Base-by-base conservation (phyloP, 2,888 invertebrate species). In the Melanotus villosus region DNA sequence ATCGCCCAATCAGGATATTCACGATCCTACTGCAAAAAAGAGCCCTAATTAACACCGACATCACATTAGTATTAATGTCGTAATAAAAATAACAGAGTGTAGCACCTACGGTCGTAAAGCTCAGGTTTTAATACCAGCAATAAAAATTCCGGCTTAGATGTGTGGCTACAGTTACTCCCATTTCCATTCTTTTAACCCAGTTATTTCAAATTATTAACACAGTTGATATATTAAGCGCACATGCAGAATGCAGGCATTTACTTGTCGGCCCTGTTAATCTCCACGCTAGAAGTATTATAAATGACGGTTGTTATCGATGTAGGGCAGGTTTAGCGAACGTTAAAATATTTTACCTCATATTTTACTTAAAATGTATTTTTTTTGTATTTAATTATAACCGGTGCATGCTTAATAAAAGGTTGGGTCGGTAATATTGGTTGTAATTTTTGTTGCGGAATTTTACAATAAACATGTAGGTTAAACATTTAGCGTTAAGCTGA, bases 91-190 rank as follows among this genome's bases (percentile, higher is more conserved):
- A 16, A 9, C 2, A 9, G n/a, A 23, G 9, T 23, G 23, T 9
- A 23, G 18, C 47, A 23, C 21, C 21, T 19, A 9, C 23, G 4
- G 10, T 21, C 19, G 21, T 45, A 45, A 45, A 45, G 21, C 45
- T 16, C 21, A 7, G n/a, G 10, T 45, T 38, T 45, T 45, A 45
- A 21, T 21, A 21, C 10, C 16, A 6, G 19, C n/a, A 19, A 21
- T 45, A 45, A 45, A 45, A 45, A 9, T 9, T 19, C 18, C 21
- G 45, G 45, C 45, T 45, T 45, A 45, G 16, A 45, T 45, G 21
- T 16, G 45, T 45, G 45, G 21, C 21, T 45, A 45, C 16, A 14
- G 19, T 45, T 45, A 45, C 45, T n/a, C 21, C 21, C n/a, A n/a
- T 21, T 45, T 45, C 16, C 16, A 18, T 16, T 45, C n/a, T 16